Conservation (phyloP, 2,113 vertebrate genomes). For the Gambusia holbrooki region DNA sequence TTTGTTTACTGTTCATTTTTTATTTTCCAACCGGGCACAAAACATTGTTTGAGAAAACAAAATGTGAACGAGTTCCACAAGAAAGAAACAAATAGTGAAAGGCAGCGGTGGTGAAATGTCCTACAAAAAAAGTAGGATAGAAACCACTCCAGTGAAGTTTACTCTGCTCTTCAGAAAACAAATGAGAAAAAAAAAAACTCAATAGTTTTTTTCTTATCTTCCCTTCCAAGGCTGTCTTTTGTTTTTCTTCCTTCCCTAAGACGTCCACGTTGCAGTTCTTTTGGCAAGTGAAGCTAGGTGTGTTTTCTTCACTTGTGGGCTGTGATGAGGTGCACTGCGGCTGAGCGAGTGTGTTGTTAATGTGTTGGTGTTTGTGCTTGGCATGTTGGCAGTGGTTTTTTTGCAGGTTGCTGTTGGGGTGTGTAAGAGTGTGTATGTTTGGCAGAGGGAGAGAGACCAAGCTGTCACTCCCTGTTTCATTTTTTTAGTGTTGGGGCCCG, state of each 20-base stretch:
- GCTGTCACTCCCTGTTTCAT: conserved; percentile 20
- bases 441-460: conserved; percentile 24
- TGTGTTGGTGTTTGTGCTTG: conserved; percentile 29
- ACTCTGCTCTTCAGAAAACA: conserved; percentile 24
- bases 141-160: conserved; percentile 34
- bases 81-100: neutral
- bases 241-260: neutral
- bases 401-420: conserved; percentile 36
- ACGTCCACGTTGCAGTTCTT: conserved; percentile 47
- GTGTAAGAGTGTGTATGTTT: conserved; percentile 8
- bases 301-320: conserved; percentile 65
- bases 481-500: neutral
- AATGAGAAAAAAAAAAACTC: conserved; percentile 22
- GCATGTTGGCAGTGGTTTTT: conserved; percentile 27
- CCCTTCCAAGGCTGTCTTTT: conserved; percentile 35
- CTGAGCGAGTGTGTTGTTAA: conserved; percentile 42
- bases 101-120: conserved; percentile 23
- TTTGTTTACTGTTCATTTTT: neutral
- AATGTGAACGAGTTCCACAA: conserved; percentile 1
- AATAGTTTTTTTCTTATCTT: conserved; percentile 18
- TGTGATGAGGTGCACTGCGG: conserved; percentile 55
- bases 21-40: conserved; percentile 6
- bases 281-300: conserved; percentile 44
- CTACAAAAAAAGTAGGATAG: conserved; percentile 16
- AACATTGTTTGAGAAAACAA: conserved; percentile 8